A percentile compares a stretch with the other conserved stretches of the same genome.
Conservation (phyloP, 2,113 vertebrate species). For the Rhea pennata region DNA sequence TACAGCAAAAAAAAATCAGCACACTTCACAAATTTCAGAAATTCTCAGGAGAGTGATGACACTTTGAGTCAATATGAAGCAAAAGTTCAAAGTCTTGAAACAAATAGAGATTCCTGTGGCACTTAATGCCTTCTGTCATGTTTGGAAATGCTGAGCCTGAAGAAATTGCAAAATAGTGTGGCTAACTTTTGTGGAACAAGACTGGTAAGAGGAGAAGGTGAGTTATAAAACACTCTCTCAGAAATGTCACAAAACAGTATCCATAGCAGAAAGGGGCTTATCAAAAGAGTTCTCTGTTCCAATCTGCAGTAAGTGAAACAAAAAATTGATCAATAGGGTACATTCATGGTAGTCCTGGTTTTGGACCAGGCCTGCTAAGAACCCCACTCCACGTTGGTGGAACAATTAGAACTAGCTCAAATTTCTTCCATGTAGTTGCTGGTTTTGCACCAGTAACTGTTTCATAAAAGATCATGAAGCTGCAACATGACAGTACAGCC, state of each 20-base stretch:
- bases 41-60: background rate
- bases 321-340: background rate
- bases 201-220: background rate
- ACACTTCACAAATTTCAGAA: background rate
- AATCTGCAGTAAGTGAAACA: background rate
- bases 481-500: background rate
- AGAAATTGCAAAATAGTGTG: background rate
- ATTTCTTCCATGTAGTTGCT: background rate
- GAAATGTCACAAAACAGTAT: background rate
- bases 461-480: background rate
- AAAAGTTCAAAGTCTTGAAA: background rate
- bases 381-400: background rate
- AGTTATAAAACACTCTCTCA: background rate
- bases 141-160: background rate
- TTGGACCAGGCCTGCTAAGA: background rate
- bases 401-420: background rate
- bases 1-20: background rate
- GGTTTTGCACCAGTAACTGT: background rate
- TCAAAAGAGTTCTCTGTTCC: background rate
- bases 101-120: background rate
- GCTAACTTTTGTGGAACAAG: background rate
- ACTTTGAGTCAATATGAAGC: background rate
- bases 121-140: background rate
- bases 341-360: background rate
- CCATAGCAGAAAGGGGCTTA: background rate